Percentiles rank a stretch among this genome's conserved stretches.
phyloP scores from a whole-genome alignment of 30 jellyfish, hydroid and myxozoan genomes.

The Mastigias papua region DNA sequence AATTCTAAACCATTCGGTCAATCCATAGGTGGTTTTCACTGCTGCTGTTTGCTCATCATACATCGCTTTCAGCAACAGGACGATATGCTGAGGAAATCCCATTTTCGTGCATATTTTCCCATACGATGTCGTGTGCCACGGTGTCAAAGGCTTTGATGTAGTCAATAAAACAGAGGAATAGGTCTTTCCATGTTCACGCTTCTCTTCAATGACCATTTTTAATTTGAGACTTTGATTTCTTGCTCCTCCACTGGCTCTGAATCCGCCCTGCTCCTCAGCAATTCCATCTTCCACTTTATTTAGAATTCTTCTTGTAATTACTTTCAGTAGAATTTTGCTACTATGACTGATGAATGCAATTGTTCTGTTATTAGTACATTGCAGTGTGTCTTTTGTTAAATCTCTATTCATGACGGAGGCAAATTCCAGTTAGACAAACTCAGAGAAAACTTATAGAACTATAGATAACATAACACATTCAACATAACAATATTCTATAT shows the following conservation, averaged over 20 bases:
- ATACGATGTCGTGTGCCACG: slow-evolving; percentile 16
- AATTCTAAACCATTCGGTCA: slow-evolving; percentile 51
- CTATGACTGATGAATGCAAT: slow-evolving; percentile 55
- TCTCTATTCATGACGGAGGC: too few species aligned
- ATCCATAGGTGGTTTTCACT: slow-evolving; percentile 46
- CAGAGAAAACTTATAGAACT: too few species aligned
- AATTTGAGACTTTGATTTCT: slow-evolving; percentile 52
- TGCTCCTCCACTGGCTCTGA: slow-evolving; percentile 35
- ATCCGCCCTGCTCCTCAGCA: slow-evolving; percentile 50
- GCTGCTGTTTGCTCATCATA: slow-evolving; percentile 53
- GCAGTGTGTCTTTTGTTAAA: slow-evolving; percentile 31
- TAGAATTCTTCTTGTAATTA: slow-evolving; percentile 17
- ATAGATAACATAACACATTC: too few species aligned
- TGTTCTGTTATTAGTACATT: slow-evolving; percentile 36
- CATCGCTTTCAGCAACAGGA: slow-evolving; percentile 23
- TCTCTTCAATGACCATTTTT: too few species aligned
- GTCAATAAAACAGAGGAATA: slow-evolving; percentile 45
- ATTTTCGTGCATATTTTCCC: slow-evolving; percentile 43
- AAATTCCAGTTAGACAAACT: too few species aligned
- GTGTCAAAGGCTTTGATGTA: slow-evolving; percentile 65
- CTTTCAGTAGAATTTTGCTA: slow-evolving; percentile 49
- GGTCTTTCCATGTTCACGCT: slow-evolving; percentile 19
- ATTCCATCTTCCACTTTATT: slow-evolving; percentile 4
- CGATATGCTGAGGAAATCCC: slow-evolving; percentile 62
- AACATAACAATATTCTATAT: too few species aligned